Percentiles rank a stretch among this genome's conserved stretches.
phyloP scores from a whole-genome alignment of 2,113 vertebrate genomes.

The Pipra filicauda region DNA sequence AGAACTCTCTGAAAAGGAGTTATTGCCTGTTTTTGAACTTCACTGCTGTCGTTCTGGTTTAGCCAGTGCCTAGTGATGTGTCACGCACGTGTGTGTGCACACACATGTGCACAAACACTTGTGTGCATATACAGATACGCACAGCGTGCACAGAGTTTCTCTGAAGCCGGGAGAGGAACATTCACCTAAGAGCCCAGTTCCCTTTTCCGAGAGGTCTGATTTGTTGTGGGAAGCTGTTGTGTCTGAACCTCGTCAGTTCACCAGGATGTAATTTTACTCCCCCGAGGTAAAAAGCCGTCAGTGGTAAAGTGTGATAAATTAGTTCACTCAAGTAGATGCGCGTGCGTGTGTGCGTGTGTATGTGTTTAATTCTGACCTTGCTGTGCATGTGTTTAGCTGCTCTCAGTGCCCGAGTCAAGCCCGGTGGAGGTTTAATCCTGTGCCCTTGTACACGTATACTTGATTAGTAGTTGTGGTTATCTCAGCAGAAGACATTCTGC shows the following conservation, averaged over 20 bases:
- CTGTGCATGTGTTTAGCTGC: conserved; percentile 76
- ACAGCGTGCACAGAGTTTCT: fast-evolving
- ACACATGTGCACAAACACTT: fast-evolving
- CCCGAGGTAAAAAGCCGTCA: conserved; percentile 74
- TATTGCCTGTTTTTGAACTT: neutral
- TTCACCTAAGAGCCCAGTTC: neutral
- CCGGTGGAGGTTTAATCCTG: conserved; percentile 89
- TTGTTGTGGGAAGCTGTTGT: conserved; percentile 61
- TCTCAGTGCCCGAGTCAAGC: conserved; percentile 82
- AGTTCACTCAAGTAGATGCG: conserved; percentile 71
- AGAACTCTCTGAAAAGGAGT: neutral
- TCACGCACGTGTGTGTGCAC: neutral
- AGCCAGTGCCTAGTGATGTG: neutral
- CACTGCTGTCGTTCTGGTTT: neutral
- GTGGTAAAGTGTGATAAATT: conserved; percentile 82
- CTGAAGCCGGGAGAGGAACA: neutral
- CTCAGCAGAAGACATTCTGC: conserved; percentile 87
- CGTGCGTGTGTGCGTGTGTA: conserved; percentile 36
- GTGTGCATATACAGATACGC: fast-evolving
- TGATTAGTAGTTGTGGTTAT: conserved; percentile 96
- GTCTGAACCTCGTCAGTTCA: conserved; percentile 52
- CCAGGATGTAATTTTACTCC: conserved; percentile 77
- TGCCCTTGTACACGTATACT: conserved; percentile 87
- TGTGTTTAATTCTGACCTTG: conserved; percentile 77
- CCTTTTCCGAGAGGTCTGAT: conserved; percentile 3